Conservation (phyloP, 2,113 vertebrate genomes). For the Oncorhynchus clarkii region DNA sequence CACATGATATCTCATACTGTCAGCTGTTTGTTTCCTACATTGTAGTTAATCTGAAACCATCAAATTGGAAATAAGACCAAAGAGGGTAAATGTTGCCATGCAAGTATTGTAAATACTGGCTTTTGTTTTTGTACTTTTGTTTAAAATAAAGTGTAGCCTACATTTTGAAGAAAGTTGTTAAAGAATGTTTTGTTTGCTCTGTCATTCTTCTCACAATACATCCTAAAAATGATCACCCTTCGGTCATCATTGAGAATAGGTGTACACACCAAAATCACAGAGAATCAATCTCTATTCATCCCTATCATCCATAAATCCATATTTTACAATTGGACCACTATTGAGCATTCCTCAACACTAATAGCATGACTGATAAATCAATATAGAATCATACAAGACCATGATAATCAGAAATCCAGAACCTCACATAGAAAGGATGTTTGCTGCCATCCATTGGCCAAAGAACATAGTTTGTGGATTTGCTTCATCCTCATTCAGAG, state of each 20-base stretch:
- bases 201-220: background rate
- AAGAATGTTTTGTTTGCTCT: constrained; percentile 15
- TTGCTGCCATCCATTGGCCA: constrained; percentile 57
- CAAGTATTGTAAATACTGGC: constrained; percentile 94
- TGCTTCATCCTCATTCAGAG: background rate
- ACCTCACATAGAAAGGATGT: constrained; percentile 2
- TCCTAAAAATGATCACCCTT: no score
- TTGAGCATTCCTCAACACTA: no score
- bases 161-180: constrained; percentile 72
- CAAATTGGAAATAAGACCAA: constrained; percentile 91
- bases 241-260: no score
- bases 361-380: no score
- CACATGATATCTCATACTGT: constrained; percentile 45
- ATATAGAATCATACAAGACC: background rate
- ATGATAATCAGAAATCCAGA: background rate
- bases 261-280: no score
- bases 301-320: no score
- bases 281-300: no score
- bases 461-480: background rate
- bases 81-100: constrained; percentile 81
- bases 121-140: constrained; percentile 88
- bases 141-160: constrained; percentile 87
- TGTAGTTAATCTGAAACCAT: constrained; percentile 48
- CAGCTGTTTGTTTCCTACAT: constrained; percentile 50
- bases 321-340: no score